These are phyloP conservation scores for Archocentrus centrarchus DNA, from an alignment of 2,113 vertebrate genomes.

Conservation along the genomic window DNA sequence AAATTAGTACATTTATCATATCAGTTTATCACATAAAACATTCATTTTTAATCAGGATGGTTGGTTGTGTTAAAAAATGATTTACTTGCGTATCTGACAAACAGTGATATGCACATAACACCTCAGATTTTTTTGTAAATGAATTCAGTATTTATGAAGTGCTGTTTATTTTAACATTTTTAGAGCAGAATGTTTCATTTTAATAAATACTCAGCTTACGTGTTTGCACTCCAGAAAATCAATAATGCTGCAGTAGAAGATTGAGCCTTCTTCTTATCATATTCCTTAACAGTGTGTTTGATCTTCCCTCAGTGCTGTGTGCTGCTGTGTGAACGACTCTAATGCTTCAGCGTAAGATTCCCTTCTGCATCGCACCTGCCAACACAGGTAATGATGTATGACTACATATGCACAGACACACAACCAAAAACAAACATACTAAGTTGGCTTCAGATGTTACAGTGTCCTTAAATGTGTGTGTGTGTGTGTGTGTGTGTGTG, in stretches of 20 bases:
- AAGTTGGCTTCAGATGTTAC: not conserved
- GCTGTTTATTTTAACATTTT: not conserved
- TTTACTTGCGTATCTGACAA: not conserved
- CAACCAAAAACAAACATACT: not conserved
- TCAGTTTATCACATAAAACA: not conserved
- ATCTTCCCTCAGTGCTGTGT: not conserved
- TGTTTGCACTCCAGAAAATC: not conserved
- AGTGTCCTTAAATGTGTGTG: not conserved
- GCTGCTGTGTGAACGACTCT: slow-evolving; percentile 5
- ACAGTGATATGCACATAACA: not conserved
- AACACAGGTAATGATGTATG: slow-evolving; percentile 45
- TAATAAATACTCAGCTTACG: not conserved
- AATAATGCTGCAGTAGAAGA: not conserved
- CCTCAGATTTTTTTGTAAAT: not conserved
- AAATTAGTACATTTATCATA: not conserved
- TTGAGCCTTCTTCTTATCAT: not conserved
- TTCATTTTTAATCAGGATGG: not conserved
- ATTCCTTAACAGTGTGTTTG: not conserved
- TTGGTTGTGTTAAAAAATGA: not conserved
- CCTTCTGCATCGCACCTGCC: slow-evolving; percentile 37
- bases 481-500: not conserved
- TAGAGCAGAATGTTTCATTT: not conserved
- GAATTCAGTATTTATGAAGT: not conserved
- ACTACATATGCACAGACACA: slow-evolving; percentile 2
- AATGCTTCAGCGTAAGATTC: slow-evolving; percentile 16